Evolutionary conservation across 2,797 vertebrate genomes (phyloP), one percentile per base, ranked within the genome.

Genomic region (Triplophysa yarkandensis): DNA sequence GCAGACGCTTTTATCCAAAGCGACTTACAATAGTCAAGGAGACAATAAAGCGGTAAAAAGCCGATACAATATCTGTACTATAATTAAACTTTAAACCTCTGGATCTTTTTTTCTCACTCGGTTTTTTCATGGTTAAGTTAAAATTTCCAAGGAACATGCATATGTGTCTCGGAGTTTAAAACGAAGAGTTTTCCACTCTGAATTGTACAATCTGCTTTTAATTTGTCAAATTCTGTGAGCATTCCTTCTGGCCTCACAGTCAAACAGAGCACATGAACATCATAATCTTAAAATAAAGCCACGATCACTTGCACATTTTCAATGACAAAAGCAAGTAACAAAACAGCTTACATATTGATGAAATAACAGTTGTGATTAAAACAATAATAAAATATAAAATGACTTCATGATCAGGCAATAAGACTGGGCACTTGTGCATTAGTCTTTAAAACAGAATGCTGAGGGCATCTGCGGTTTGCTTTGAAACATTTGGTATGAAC

Each of bases 131-230:
- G n/a, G n/a, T n/a, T n/a, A n/a, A n/a, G n/a, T n/a, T n/a, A n/a
- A n/a, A n/a, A n/a, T n/a, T n/a, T n/a, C n/a, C n/a, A n/a, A n/a
- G n/a, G n/a, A n/a, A n/a, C n/a, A n/a, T n/a, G n/a, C n/a, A n/a
- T n/a, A n/a, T n/a, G n/a, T n/a, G 36, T 58, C 52, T 25, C 28
- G 86, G 84, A 89, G 81, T 81, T 80, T 80, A 87, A 88, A 87
- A 87, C 86, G 87, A 80, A 85, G 80, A 84, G 73, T 81, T 84
- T 81, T 67, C 44, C 81, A 81, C 77, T 82, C 55, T 81, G 75
- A 36, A 80, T 85, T 80, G 87, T 86, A 89, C 88, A 90, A 88
- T 90, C 83, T 84, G 76, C 83, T 84, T 77, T 77, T 82, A 83
- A 81, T 84, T 74, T 67, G 81, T 86, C 82, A 82, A 82, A 73